A percentile compares a stretch with the other conserved stretches of the same genome.
phyloP scores from a whole-genome alignment of 2,888 invertebrate species.

The Ormyrus nitidulus region DNA sequence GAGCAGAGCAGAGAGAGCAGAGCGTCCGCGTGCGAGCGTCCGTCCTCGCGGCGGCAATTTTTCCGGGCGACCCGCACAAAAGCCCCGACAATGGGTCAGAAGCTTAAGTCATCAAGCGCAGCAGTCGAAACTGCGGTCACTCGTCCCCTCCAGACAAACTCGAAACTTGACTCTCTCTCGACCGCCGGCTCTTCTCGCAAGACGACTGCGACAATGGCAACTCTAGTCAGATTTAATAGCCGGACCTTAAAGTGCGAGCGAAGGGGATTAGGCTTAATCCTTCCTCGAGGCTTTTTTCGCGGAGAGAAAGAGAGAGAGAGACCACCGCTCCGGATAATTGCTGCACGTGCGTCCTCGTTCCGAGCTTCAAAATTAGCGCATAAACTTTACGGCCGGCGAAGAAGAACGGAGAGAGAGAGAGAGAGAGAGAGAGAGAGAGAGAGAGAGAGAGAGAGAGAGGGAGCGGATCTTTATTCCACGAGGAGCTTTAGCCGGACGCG shows the following conservation, averaged over 20 bases:
- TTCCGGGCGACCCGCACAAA: slow-evolving; percentile 1
- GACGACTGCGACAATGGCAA: slow-evolving; percentile 22
- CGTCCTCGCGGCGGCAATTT: not conserved
- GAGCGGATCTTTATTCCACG: slow-evolving; percentile 7
- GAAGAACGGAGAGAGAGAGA: not conserved
- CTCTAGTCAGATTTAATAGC: slow-evolving; percentile 44
- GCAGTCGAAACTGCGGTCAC: slow-evolving; percentile 5
- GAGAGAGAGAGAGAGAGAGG: not conserved
- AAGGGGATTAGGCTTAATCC: slow-evolving; percentile 1
- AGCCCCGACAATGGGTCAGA: not conserved
- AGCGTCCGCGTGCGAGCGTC: not conserved
- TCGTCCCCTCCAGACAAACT: not conserved
- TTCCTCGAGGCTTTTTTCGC: not conserved
- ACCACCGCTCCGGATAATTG: slow-evolving; percentile 1
- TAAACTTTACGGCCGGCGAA: slow-evolving; percentile 35
- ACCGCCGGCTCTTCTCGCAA: not conserved
- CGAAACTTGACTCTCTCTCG: not conserved
- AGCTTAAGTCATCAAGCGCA: not conserved
- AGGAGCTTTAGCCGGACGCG: slow-evolving; percentile 14
- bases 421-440: not conserved
- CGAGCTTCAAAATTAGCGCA: slow-evolving; percentile 36
- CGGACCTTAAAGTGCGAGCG: slow-evolving; percentile 41
- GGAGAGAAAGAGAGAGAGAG: no score
- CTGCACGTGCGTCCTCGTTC: slow-evolving; percentile 14
- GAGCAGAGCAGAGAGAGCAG: not conserved